These are phyloP conservation scores for Galleria mellonella DNA, from an alignment of 1,140 invertebrate genomes.

Conservation along the genomic window DNA sequence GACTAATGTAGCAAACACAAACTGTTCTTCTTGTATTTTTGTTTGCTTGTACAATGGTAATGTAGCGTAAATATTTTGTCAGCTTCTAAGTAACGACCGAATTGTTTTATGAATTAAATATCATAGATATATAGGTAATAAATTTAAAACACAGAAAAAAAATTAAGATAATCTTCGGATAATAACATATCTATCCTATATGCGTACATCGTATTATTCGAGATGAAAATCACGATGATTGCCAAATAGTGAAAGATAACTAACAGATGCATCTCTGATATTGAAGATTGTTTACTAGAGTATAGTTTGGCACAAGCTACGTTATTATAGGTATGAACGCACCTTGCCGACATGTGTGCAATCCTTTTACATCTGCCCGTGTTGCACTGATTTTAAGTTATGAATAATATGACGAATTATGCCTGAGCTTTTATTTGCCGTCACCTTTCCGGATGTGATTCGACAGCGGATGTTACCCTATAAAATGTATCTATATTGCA, in stretches of 20 bases:
- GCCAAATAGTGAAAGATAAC: slow-evolving; percentile 14
- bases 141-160: no score
- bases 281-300: slow-evolving; percentile 19
- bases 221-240: no score
- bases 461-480: slow-evolving; percentile 51
- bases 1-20: no score
- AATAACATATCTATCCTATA: no score
- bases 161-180: no score
- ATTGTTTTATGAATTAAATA: no score
- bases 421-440: slow-evolving; percentile 49
- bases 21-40: no score
- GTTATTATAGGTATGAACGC: slow-evolving; percentile 25
- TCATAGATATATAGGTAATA: no score
- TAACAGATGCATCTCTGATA: slow-evolving; percentile 30
- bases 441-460: slow-evolving; percentile 67
- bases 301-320: slow-evolving; percentile 61
- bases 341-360: slow-evolving; percentile 68
- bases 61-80: no score
- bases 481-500: slow-evolving; percentile 28
- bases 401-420: slow-evolving; percentile 73
- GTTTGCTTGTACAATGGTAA: no score
- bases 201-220: no score
- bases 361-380: slow-evolving; percentile 71
- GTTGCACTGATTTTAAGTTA: slow-evolving; percentile 70
- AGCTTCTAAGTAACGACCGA: no score